Evolutionary conservation across 2,888 invertebrate genomes (phyloP), one percentile per base, ranked within the genome.

Genomic region (Netelia inedita): DNA sequence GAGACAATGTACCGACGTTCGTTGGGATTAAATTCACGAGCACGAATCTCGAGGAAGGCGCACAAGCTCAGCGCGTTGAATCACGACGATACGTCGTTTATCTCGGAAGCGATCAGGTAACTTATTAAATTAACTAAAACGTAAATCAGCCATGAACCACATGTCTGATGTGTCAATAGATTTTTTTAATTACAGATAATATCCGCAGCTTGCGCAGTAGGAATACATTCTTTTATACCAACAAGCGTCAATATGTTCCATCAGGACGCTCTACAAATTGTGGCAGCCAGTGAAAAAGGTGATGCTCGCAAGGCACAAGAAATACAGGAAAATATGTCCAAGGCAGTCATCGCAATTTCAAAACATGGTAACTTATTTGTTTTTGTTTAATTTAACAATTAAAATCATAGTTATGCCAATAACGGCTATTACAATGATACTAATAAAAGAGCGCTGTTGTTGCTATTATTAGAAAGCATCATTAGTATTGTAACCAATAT

Each of bases 21-120:
- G 95, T 95, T 82, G 98, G 98, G 2, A 95, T 98, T n/a, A 98
- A 98, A 93, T 98, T 96, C 91, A 98, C 98, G 0, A 96, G 96
- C 10, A 95, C 95, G 55, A 96, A 96, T 90, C 94, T 98, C 66
- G 95, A 95, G 74, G 96, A 97, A 92, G 97, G 95, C 0, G 94
- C 95, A 0, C 95, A 95, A 88, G 96, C 96, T 1, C 88, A 96
- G 2, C 94, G 94, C 74, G 94, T 94, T 0, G 91, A 95, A 50
- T 94, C 94, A 79, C 94, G 94, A 2, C 95, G 94, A 85, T 95
- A 95, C 91, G 94, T 94, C 69, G 93, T 96, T 79, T 96, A 96
- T 93, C 94, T 97, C 53, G 97, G 96, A 73, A 95, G 95, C 88
- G 97, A 97, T 91, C 95, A 95, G 90, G 96, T 96, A 92, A 94